Evolutionary conservation across 2,113 vertebrate species (phyloP).

Genomic region (Coryphaenoides rupestris): DNA sequence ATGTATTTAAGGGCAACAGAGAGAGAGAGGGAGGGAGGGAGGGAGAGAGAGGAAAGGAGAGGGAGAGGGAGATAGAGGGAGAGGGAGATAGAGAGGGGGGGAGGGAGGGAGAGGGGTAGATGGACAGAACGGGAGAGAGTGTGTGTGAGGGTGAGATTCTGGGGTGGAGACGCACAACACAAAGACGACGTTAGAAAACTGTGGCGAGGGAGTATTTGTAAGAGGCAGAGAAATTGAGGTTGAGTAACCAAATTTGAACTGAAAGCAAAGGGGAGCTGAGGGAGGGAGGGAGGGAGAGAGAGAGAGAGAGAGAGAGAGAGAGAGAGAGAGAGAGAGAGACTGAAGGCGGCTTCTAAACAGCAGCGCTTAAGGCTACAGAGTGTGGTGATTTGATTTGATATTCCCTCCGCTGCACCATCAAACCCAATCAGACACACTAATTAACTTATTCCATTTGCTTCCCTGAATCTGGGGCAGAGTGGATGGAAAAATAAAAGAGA

Average conservation of each 20-base stretch:
- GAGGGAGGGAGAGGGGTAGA: conserved; percentile 29
- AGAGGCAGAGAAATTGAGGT: too few species aligned
- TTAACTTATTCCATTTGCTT: conserved; percentile 56
- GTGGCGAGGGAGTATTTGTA: not conserved
- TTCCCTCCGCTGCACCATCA: conserved; percentile 54
- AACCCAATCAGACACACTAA: conserved; percentile 66
- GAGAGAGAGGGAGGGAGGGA: conserved; percentile 19
- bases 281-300: conserved; percentile 18
- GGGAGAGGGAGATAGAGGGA: conserved; percentile 17
- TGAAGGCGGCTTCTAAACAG: conserved; percentile 59
- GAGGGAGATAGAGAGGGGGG: conserved; percentile 17
- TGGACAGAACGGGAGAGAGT: conserved; percentile 5
- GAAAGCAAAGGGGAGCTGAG: too few species aligned
- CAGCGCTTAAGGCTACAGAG: conserved; percentile 57
- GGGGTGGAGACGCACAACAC: too few species aligned
- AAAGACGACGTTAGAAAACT: too few species aligned
- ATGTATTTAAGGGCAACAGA: not conserved
- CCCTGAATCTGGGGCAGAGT: conserved; percentile 47
- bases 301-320: conserved; percentile 23
- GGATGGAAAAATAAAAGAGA: conserved; percentile 40
- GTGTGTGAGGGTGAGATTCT: too few species aligned
- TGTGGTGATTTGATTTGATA: conserved; percentile 62
- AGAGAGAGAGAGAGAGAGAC: conserved; percentile 32
- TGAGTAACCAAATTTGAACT: too few species aligned
- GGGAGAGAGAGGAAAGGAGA: conserved; percentile 29